Conservation (phyloP, 2,888 invertebrate genomes). For the Pediacus dermestoides region DNA sequence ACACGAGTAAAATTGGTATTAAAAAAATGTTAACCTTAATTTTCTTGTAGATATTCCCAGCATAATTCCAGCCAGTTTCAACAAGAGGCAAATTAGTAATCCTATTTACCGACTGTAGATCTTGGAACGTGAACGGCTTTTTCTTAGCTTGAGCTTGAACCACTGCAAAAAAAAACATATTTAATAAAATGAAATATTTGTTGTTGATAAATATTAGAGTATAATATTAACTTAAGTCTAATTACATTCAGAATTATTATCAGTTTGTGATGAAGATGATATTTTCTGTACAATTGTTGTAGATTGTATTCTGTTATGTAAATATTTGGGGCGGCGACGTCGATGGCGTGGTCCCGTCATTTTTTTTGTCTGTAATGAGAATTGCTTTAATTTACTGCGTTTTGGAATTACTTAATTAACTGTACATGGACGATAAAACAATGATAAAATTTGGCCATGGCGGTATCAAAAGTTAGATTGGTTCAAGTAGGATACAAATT, state of each 20-base stretch:
- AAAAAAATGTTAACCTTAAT: too few species aligned
- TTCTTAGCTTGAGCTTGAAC: constrained; percentile 22
- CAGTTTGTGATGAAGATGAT: constrained; percentile 6
- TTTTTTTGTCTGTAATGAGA: too few species aligned
- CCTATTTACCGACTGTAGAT: constrained; percentile 69
- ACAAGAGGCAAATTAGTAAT: constrained; percentile 78
- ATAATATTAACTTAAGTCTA: neutral
- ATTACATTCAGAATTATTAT: constrained; percentile 2
- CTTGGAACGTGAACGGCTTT: constrained; percentile 35
- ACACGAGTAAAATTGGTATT: too few species aligned
- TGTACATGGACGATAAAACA: too few species aligned
- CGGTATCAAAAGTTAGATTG: too few species aligned
- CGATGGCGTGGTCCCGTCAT: constrained; percentile 4
- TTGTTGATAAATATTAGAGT: too few species aligned
- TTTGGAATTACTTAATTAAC: too few species aligned
- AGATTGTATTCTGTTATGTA: constrained; percentile 3
- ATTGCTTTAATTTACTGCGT: too few species aligned
- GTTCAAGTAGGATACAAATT: too few species aligned
- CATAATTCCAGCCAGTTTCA: constrained; percentile 72
- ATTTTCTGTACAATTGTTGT: neutral
- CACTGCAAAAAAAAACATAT: constrained; percentile 30
- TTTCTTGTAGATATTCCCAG: constrained; percentile 68
- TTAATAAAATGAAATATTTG: neutral
- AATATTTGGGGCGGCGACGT: constrained; percentile 1
- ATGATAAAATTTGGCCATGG: too few species aligned